Evolutionary conservation across 2,888 invertebrate genomes (phyloP), one percentile per base, ranked within the genome.

Genomic region (Gari tellinella): DNA sequence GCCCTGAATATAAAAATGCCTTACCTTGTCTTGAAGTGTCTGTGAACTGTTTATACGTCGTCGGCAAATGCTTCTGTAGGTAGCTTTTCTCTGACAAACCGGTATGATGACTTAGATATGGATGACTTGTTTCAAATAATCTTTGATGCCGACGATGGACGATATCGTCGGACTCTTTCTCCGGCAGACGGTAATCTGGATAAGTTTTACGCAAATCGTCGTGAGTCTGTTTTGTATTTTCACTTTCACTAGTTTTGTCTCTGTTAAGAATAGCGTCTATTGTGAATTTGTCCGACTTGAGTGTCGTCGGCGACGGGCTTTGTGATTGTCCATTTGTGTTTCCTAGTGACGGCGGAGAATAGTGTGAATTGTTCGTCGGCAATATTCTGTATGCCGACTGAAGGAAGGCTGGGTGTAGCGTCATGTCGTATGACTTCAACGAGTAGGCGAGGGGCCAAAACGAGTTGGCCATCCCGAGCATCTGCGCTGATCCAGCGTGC

Each of bases 201-300:
- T 45, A 67, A 58, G 37, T 63, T 45, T 58, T 69, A 31, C 52
- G 69, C n/a, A 62, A 58, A 38, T 48, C 63, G 19, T 37, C 45
- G 46, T 26, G 43, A 19, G 52, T 60, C 61, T n/a, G 15, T 21
- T 60, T 51, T 12, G 66, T 62, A 61, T 55, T 64, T 4, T 64
- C 17, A 15, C 48, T 63, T 14, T 68, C 64, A 15, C 58, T 70
- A 19, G 69, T 62, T 62, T 65, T 69, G 60, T 84, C 84, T 23
- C 79, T 76, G 51, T 80, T 83, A 25, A 88, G 67, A 65, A 88
- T 88, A 17, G 86, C 85, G 68, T 88, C 88, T 26, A 88, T 88
- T 8, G 86, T 86, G 68, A 88, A 88, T n/a, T 86, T 82, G 41
- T 82, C 77, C 19, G 74, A 66, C 58, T 82, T 83, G n/a, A 55